A percentile compares a stretch with the other conserved stretches of the same genome.
phyloP scores from a whole-genome alignment of 2,113 vertebrate species.

The Cyanoramphus novaezelandiae region DNA sequence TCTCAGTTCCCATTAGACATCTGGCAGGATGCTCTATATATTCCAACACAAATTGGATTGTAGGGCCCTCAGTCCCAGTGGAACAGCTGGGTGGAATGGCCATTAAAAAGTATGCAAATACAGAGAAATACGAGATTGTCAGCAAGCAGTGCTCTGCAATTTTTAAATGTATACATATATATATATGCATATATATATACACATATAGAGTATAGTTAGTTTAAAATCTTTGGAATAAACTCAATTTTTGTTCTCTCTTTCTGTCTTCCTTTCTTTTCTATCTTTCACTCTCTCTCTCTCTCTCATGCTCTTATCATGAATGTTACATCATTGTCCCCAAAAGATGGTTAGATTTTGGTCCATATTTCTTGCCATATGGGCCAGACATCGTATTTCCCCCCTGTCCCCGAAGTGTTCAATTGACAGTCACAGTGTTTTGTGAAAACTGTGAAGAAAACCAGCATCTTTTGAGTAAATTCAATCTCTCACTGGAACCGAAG shows the following conservation, averaged over 20 bases:
- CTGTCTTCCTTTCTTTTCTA: neutral
- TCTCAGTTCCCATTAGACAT: constrained; percentile 61
- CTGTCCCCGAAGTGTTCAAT: constrained; percentile 54
- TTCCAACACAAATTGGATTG: constrained; percentile 65
- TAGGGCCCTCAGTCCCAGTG: constrained; percentile 62
- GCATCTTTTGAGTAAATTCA: constrained; percentile 64
- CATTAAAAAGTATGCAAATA: constrained; percentile 74
- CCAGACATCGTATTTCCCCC: constrained; percentile 64
- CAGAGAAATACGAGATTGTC: constrained; percentile 83
- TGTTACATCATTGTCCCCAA: constrained; percentile 71
- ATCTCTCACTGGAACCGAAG: constrained; percentile 72
- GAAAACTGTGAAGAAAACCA: constrained; percentile 67
- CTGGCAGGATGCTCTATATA: constrained; percentile 70
- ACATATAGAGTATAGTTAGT: constrained; percentile 71
- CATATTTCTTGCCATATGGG: constrained; percentile 70
- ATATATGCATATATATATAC: constrained; percentile 58
- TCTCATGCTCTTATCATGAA: constrained; percentile 60
- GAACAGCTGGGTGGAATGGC: constrained; percentile 73
- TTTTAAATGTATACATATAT: constrained; percentile 69
- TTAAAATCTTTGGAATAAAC: constrained; percentile 86
- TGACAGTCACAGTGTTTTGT: constrained; percentile 73
- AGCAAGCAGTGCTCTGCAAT: constrained; percentile 81
- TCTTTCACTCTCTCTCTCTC: constrained; percentile 36
- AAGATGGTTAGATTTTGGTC: constrained; percentile 75
- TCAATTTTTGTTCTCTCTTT: constrained; percentile 63